A percentile compares a stretch with the other conserved stretches of the same genome.
These are phyloP conservation scores for Dissostichus mawsoni DNA, from an alignment of 2,113 vertebrate genomes.

Conservation along the genomic window DNA sequence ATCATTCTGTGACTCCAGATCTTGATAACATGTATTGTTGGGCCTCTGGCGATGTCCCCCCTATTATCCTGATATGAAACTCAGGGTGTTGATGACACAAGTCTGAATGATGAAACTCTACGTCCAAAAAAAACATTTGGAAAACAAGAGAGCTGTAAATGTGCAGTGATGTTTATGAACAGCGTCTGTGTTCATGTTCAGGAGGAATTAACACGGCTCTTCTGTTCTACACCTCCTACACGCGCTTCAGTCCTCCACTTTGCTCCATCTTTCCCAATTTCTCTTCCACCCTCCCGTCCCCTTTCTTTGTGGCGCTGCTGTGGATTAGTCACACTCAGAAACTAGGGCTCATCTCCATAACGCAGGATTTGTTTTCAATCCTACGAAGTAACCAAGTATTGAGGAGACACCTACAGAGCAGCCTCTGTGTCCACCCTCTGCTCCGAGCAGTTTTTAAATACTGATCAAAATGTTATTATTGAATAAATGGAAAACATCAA, in stretches of 20 bases:
- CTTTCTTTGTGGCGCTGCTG: conserved; percentile 49
- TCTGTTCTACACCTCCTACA: conserved; percentile 76
- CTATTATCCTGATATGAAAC: not conserved
- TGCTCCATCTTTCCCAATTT: conserved; percentile 58
- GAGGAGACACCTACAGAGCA: conserved; percentile 53
- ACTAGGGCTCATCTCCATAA: conserved; percentile 82
- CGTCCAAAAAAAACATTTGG: not conserved
- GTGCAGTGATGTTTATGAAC: not conserved
- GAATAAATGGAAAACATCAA: not conserved
- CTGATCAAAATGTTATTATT: not conserved
- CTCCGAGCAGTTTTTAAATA: not conserved
- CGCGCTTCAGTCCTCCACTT: conserved; percentile 65
- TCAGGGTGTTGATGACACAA: not conserved
- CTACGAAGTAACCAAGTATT: conserved; percentile 66
- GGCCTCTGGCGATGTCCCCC: no score
- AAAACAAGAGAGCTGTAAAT: conserved; percentile 2
- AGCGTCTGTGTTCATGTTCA: conserved; percentile 37
- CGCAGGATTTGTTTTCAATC: conserved; percentile 76
- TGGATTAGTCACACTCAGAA: conserved; percentile 79
- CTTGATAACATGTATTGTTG: no score
- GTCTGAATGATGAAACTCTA: not conserved
- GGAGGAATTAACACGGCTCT: conserved; percentile 67
- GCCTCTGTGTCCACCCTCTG: conserved; percentile 14
- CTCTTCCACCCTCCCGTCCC: conserved; percentile 26
- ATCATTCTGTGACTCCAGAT: no score